Conservation (phyloP, 53 echinoderm and acorn worm species). For the Hippasteria phrygiana region DNA sequence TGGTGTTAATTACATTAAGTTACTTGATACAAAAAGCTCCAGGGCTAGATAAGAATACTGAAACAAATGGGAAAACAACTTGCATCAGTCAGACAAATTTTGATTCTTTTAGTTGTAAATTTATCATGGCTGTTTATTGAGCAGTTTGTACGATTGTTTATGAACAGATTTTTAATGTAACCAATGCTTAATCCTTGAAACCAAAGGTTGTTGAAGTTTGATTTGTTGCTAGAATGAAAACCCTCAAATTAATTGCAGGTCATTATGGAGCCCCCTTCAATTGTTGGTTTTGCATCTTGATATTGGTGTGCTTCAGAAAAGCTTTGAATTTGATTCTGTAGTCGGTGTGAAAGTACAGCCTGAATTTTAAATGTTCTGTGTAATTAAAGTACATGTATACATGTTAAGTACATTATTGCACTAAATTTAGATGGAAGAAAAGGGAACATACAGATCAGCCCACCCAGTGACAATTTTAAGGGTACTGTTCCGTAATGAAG, state of each 20-base stretch:
- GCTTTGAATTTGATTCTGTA: too few relatives aligned
- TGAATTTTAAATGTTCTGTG: not conserved
- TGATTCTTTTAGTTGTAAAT: conserved; percentile 49
- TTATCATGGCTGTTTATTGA: conserved; percentile 53
- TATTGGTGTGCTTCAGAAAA: too few relatives aligned
- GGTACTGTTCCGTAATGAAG: not conserved
- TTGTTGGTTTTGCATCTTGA: too few relatives aligned
- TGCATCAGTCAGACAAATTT: not conserved
- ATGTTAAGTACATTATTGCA: not conserved
- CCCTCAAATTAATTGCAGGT: not conserved
- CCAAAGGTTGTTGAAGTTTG: not conserved
- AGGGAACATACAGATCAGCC: not conserved
- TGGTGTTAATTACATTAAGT: not conserved
- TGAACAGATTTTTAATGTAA: conserved; percentile 34
- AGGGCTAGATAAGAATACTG: not conserved
- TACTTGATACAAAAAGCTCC: not conserved
- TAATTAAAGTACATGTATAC: too few relatives aligned
- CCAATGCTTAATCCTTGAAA: not conserved
- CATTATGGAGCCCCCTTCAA: too few relatives aligned
- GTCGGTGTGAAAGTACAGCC: not conserved
- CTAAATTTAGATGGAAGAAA: not conserved
- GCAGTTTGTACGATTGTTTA: not conserved
- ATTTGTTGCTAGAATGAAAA: not conserved
- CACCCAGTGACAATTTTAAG: not conserved
- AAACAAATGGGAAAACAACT: not conserved